A percentile compares a stretch with the other conserved stretches of the same genome.
These are phyloP conservation scores for Mesembrinibis cayennensis DNA, from an alignment of 2,113 vertebrate species.

Conservation along the genomic window DNA sequence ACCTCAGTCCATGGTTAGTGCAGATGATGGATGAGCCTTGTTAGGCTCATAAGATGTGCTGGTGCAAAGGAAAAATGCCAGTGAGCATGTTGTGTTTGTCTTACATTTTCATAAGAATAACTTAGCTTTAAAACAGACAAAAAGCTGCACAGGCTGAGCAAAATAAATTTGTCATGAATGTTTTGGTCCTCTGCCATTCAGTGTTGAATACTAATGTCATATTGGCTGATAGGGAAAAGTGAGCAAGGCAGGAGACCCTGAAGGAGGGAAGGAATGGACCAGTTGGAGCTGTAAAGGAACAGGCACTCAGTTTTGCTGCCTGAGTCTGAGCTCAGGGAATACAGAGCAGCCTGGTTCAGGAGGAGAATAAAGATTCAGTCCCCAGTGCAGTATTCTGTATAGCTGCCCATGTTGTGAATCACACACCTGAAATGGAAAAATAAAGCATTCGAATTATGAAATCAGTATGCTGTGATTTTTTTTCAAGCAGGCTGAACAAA, in stretches of 20 bases:
- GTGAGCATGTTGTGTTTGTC: not conserved
- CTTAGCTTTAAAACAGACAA: not conserved
- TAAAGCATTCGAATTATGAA: not conserved
- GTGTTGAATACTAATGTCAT: not conserved
- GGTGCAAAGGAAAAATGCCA: not conserved
- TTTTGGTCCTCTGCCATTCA: not conserved
- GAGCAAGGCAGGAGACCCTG: not conserved
- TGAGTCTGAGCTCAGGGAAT: not conserved
- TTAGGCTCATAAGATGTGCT: conserved; percentile 6
- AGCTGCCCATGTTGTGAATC: not conserved
- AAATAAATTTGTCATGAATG: not conserved
- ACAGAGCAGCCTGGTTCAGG: not conserved
- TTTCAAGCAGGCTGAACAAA: not conserved
- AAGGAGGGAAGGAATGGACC: not conserved
- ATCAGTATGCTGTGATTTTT: not conserved
- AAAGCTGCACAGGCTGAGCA: not conserved
- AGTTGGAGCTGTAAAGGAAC: not conserved
- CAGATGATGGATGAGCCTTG: conserved; percentile 57
- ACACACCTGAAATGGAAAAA: not conserved
- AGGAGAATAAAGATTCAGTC: not conserved
- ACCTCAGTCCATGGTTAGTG: conserved; percentile 14
- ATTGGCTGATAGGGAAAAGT: not conserved
- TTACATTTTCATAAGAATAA: not conserved
- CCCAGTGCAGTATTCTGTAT: not conserved
- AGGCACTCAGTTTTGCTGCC: not conserved